A percentile compares a stretch with the other conserved stretches of the same genome.
Evolutionary conservation across 2,888 invertebrate genomes (phyloP).

Genomic region (Eupsilia transversa): DNA sequence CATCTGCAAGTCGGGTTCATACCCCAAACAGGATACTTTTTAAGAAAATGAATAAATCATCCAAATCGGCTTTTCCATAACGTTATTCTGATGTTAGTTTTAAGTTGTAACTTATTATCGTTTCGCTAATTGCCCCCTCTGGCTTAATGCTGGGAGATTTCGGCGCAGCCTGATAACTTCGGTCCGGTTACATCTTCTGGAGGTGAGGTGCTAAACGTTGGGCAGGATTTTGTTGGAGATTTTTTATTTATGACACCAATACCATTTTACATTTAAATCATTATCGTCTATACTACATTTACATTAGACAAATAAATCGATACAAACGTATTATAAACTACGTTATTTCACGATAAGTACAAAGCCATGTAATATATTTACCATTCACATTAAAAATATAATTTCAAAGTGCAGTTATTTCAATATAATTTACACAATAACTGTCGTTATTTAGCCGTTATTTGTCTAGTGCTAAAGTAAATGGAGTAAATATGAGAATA

Average conservation of each 20-base stretch:
- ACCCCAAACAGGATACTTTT: constrained; percentile 9
- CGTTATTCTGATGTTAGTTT: constrained; percentile 60
- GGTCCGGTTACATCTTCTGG: constrained; percentile 32
- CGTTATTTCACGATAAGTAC: too few species aligned
- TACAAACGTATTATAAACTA: too few species aligned
- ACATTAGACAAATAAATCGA: too few species aligned
- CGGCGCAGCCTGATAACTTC: constrained; percentile 65
- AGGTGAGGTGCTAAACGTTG: constrained; percentile 44
- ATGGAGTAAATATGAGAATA: too few species aligned
- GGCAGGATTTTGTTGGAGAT: not conserved
- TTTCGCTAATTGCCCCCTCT: constrained; percentile 79
- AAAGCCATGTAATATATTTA: too few species aligned
- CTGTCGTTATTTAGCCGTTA: too few species aligned
- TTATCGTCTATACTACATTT: not conserved
- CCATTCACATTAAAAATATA: too few species aligned
- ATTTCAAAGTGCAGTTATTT: too few species aligned
- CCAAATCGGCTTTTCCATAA: constrained; percentile 43
- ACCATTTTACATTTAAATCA: not conserved
- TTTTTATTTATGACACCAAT: not conserved
- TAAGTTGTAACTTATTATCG: constrained; percentile 77
- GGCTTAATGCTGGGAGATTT: constrained; percentile 74
- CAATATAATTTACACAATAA: too few species aligned
- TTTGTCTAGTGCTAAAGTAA: too few species aligned
- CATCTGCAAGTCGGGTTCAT: not conserved
- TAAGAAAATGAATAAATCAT: constrained; percentile 47